Percentiles rank a stretch among this genome's conserved stretches.
Evolutionary conservation across 2,797 vertebrate genomes (phyloP).

Genomic region (Acestrorhynchus altus): DNA sequence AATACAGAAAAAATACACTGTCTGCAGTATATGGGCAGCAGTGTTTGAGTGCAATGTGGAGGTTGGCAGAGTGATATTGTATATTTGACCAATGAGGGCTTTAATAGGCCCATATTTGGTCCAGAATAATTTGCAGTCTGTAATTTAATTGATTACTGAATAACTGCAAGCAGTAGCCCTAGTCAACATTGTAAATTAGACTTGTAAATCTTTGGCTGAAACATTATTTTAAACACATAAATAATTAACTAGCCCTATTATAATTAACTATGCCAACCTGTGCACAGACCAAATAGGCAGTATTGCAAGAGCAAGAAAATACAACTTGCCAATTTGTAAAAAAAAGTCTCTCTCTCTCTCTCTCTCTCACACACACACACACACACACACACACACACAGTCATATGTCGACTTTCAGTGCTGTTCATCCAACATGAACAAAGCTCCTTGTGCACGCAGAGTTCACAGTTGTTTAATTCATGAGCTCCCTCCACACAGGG

Average conservation of each 20-base stretch:
- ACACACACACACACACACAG: not conserved
- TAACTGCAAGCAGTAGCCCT: not conserved
- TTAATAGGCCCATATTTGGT: too few species aligned
- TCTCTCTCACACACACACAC: not conserved
- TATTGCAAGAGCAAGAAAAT: not conserved
- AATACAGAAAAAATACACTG: too few species aligned
- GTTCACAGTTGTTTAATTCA: slow-evolving; percentile 30
- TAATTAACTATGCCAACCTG: too few species aligned
- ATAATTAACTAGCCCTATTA: not conserved
- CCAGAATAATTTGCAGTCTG: too few species aligned
- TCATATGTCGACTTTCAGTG: not conserved
- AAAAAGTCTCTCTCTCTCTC: too few species aligned
- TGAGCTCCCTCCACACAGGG: slow-evolving; percentile 14
- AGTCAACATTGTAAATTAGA: not conserved
- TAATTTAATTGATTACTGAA: too few species aligned
- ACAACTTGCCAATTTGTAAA: not conserved
- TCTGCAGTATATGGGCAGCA: too few species aligned
- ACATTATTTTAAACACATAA: not conserved
- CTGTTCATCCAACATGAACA: not conserved
- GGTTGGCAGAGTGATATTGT: too few species aligned
- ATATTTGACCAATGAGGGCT: too few species aligned
- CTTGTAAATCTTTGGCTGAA: not conserved
- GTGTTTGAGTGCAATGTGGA: too few species aligned
- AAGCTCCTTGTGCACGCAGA: slow-evolving; percentile 1
- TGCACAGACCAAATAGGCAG: not conserved